These are phyloP conservation scores for Xenopus tropicalis DNA, from an alignment of 2,113 vertebrate genomes.

Conservation along the genomic window DNA sequence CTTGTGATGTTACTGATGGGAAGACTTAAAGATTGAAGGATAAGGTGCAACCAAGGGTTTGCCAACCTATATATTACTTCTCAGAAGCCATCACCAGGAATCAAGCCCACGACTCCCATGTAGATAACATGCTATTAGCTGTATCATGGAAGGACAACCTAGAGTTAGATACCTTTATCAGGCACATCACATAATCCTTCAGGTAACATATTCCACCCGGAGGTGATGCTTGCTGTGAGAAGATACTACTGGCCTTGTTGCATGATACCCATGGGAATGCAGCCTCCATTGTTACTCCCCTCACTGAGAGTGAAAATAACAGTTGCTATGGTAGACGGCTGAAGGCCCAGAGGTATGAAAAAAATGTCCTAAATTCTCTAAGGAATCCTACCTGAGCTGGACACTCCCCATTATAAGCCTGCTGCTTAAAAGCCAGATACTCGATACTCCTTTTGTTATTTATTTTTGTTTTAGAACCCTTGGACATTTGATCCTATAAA, in stretches of 20 bases:
- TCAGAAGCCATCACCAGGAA: too few species aligned
- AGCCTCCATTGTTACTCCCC: slow-evolving; percentile 40
- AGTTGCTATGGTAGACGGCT: slow-evolving; percentile 48
- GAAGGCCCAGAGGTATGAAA: slow-evolving; percentile 46
- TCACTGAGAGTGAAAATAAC: slow-evolving; percentile 47
- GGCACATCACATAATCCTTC: slow-evolving; percentile 48
- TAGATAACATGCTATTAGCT: too few species aligned
- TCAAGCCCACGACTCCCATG: too few species aligned
- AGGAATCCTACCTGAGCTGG: not conserved
- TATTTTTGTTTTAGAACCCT: not conserved
- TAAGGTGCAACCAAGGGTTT: too few species aligned
- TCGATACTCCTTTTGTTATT: not conserved
- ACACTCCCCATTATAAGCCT: not conserved
- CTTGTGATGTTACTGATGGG: too few species aligned
- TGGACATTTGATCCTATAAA: not conserved
- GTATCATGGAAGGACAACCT: too few species aligned
- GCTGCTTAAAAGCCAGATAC: not conserved
- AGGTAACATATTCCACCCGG: slow-evolving; percentile 63
- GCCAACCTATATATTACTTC: too few species aligned
- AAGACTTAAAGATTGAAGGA: too few species aligned
- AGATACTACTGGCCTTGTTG: slow-evolving; percentile 57
- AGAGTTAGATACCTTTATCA: too few species aligned
- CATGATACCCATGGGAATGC: slow-evolving; percentile 73
- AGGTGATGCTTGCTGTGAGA: slow-evolving; percentile 62
- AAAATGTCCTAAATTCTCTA: slow-evolving; percentile 2